Evolutionary conservation across 2,113 vertebrate species (phyloP), one percentile per base, ranked within the genome.

Genomic region (Hyla sarda): DNA sequence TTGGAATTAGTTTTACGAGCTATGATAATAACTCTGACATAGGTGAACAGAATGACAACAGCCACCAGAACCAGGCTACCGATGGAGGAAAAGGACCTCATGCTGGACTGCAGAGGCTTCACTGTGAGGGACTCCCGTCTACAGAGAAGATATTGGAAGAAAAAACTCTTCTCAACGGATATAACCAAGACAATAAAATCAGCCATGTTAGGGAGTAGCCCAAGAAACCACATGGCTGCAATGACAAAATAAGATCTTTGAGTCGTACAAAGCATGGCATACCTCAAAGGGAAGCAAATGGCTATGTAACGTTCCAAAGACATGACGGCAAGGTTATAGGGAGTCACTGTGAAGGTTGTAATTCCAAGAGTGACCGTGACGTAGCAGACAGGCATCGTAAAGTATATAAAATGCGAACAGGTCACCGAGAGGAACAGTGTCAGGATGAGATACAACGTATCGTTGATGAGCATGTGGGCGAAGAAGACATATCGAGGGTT

Each of bases 1-100:
- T 45, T 45, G 0, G 67, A 45, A 0, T 32, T 28, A 6, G 28
- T 54, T 21, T 54, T 67, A 16, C 23, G 25, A 11, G 85, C 85
- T 2, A 80, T 52, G n/a, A 47, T 9, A 21, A 81, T 45, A 10
- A 86, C 78, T 30, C 47, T 69, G 21, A 86, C 11, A 48, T 86
- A 86, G 6, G 85, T 82, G 62, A 81, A 81, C 8, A 82, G 34
- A 56, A 86, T 86, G 45, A 54, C 41, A 1, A 86, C 48, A 1
- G n/a, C 50, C 10, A 82, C 85, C 23, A 71, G 9, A 10, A 65
- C 30, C 0, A 86, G 72, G 23, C 32, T 56, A 7, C 28, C 7
- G 17, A 41, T 47, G 14, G 45, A 32, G 47, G 48, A 73, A 0
- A 48, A 3, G 34, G 23, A 48, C 12, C 34, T 47, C 3, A 72